Base-by-base conservation (phyloP, 1,140 invertebrate genomes). In the Ceratoteleas bidentatus region DNA sequence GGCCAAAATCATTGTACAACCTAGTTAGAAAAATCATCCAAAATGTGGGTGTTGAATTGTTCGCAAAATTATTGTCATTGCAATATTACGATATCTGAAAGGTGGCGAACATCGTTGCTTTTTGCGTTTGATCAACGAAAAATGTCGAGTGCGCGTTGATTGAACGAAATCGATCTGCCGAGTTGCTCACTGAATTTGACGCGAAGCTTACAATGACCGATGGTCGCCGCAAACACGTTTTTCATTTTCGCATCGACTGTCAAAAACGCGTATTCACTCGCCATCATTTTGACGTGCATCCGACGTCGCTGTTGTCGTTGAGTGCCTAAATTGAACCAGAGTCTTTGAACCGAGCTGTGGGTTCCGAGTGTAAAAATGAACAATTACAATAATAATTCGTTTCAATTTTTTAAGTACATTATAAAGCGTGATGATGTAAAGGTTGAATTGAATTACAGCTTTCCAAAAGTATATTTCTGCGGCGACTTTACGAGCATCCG, bases 261-360 rank as follows among this genome's bases (percentile, higher is more conserved):
- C 47, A 50, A 52, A 56, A 11, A 15, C 33, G 43, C 40, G 61
- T 32, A 62, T 33, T 52, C 4, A 65, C 56, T 74, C 14, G 11
- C 16, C 32, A 52, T 56, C n/a, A 45, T 56, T 53, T 40, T 47
- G 40, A 54, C 54, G 56, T 62, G 40, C 6, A 50, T 62, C 57
- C 69, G 33, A 61, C 38, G 50, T 60, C 34, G 57, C 57, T 69
- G 52, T 77, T 69, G 64, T 77, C 74, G 65, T 77, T 69, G 57
- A 76, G 74, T 77, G 74, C 74, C 74, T 68, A 77, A 77, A 77
- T 77, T 77, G 54, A n/a, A 69, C 64, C 47, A 62, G 34, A 56
- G 65, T 77, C 57, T 69, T 69, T 32, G 57, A 77, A 68, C 57
- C 56, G n/a, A 38, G 32, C 43, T 49, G 58, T 60, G 57, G 56